phyloP scores from a whole-genome alignment of 2,113 vertebrate species.

The Hemichromis elongatus region DNA sequence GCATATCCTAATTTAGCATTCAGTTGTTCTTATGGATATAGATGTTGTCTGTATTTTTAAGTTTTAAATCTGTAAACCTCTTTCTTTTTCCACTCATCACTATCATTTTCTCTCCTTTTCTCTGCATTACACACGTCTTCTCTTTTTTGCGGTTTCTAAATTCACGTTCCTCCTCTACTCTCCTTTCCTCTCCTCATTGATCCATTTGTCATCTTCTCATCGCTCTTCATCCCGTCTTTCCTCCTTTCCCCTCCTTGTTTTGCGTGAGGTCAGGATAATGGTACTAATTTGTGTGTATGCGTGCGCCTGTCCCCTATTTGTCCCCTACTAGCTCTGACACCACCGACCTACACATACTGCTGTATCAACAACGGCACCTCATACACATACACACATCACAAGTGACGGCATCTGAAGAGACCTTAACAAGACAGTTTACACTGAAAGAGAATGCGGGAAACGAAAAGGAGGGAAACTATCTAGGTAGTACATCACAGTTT shows the following conservation, averaged over 20 bases:
- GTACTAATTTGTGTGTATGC: conserved; percentile 55
- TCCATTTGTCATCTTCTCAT: conserved; percentile 26
- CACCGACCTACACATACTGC: conserved; percentile 48
- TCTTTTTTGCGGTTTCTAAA: neutral
- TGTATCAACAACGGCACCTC: conserved; percentile 50
- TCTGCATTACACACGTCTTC: neutral
- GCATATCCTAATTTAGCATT: neutral
- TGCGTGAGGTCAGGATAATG: conserved; percentile 55
- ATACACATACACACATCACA: conserved; percentile 14
- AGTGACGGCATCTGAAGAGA: conserved; percentile 17
- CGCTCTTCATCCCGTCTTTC: neutral
- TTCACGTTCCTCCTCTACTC: neutral
- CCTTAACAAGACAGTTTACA: conserved; percentile 43
- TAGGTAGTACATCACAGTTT: neutral
- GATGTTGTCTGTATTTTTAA: neutral
- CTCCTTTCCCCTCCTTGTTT: neutral
- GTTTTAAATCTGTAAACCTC: neutral
- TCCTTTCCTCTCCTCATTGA: conserved; percentile 1
- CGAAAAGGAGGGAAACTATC: neutral
- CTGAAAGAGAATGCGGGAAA: neutral
- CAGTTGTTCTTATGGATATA: neutral
- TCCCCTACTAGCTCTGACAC: conserved; percentile 37
- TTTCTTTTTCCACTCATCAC: neutral
- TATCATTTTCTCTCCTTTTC: neutral
- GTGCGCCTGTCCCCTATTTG: conserved; percentile 46